Conservation (phyloP, 2,888 invertebrate genomes). For the Cephus spinipes region DNA sequence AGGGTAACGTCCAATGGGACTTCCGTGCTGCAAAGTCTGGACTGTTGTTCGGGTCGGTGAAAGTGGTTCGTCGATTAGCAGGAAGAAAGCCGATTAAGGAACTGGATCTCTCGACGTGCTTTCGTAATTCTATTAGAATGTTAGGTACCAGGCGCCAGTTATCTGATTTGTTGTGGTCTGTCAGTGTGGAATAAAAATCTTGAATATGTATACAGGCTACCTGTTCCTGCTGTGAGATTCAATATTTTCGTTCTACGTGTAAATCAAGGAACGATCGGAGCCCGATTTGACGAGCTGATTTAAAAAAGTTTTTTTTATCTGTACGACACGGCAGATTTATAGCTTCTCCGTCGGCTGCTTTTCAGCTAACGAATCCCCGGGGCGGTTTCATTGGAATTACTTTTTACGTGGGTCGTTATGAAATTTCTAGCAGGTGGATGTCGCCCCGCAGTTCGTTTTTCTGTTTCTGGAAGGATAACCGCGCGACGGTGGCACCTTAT, state of each 20-base stretch:
- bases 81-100: background rate
- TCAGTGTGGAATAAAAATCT: background rate
- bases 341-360: background rate
- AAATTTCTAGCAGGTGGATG: background rate
- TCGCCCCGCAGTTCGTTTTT: background rate
- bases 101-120: background rate
- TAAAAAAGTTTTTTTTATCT: background rate
- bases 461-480: background rate
- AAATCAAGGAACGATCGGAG: background rate
- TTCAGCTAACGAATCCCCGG: background rate
- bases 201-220: background rate
- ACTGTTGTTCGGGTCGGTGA: constrained; percentile 1
- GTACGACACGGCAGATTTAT: background rate
- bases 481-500: background rate
- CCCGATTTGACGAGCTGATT: background rate
- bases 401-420: background rate
- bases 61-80: background rate
- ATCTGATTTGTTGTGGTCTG: background rate
- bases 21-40: background rate
- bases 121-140: background rate
- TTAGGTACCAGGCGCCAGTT: background rate
- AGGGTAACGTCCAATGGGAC: constrained; percentile 30
- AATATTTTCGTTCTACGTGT: background rate
- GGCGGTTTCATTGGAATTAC: background rate
- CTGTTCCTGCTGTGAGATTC: background rate